Evolutionary conservation across 2,888 invertebrate species (phyloP).

Genomic region (Lamellibrachia columna): DNA sequence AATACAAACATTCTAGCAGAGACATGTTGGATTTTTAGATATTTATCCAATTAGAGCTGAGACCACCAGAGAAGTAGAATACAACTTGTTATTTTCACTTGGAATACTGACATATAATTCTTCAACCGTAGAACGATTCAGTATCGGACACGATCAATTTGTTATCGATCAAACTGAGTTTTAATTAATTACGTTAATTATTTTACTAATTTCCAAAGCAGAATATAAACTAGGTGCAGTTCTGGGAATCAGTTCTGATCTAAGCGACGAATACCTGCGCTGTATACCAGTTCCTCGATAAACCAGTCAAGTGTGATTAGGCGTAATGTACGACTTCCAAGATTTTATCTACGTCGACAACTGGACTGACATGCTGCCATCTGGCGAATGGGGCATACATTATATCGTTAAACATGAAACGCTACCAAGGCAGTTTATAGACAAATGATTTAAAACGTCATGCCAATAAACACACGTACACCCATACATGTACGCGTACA

Average conservation of each 20-base stretch:
- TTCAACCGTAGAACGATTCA: too few relatives aligned
- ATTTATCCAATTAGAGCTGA: not conserved
- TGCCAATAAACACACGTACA: not conserved
- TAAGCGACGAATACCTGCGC: not conserved
- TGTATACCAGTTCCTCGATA: not conserved
- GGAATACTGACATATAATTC: too few relatives aligned
- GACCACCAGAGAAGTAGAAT: too few relatives aligned
- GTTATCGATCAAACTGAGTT: too few relatives aligned
- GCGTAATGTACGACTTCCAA: not conserved
- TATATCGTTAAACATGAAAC: not conserved
- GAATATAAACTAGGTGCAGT: not conserved
- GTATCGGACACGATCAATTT: too few relatives aligned
- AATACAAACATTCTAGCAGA: not conserved
- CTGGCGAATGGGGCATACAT: not conserved
- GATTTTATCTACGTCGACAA: too few relatives aligned
- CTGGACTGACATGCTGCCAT: not conserved
- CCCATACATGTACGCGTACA: too few relatives aligned
- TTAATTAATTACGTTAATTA: too few relatives aligned
- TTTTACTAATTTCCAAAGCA: too few relatives aligned
- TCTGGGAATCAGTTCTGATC: not conserved
- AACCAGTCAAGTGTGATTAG: not conserved
- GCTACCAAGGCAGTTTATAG: not conserved
- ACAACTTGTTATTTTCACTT: too few relatives aligned
- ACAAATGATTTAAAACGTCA: not conserved
- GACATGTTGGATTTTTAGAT: too few relatives aligned